Conservation (phyloP, 1,140 invertebrate species). For the Steinernema feltiae region DNA sequence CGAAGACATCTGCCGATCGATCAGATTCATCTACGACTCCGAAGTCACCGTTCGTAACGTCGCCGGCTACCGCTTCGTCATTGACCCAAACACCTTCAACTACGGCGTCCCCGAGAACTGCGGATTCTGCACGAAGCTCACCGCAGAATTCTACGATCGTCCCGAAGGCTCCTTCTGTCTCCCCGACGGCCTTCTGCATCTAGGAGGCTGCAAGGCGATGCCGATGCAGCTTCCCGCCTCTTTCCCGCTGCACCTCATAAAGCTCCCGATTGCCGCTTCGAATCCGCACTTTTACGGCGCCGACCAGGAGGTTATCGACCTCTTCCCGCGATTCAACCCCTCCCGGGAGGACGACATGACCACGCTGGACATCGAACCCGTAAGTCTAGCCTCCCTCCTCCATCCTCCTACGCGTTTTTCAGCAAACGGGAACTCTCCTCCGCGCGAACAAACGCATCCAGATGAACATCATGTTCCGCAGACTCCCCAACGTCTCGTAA, state of each 20-base stretch:
- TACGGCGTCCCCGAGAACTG: background rate
- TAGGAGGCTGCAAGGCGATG: constrained; percentile 21
- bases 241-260: background rate
- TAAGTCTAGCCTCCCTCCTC: background rate
- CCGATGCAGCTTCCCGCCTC: background rate
- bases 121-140: background rate
- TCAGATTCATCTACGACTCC: constrained; percentile 16
- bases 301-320: constrained; percentile 1
- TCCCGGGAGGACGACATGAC: constrained; percentile 29
- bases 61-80: constrained; percentile 28
- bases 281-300: constrained; percentile 34
- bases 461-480: constrained; percentile 30
- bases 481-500: constrained; percentile 16
- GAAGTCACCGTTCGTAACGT: constrained; percentile 28
- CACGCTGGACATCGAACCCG: constrained; percentile 34
- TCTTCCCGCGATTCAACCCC: constrained; percentile 30
- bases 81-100: background rate
- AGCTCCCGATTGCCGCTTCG: constrained; percentile 24
- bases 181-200: constrained; percentile 26
- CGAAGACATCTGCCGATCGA: constrained; percentile 27
- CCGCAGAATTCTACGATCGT: constrained; percentile 9
- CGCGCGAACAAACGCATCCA: constrained; percentile 30
- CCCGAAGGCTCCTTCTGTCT: constrained; percentile 16
- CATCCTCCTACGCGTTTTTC: background rate
- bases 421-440: constrained; percentile 33